phyloP scores from a whole-genome alignment of 1,140 invertebrate species.

The Latrodectus geometricus region DNA sequence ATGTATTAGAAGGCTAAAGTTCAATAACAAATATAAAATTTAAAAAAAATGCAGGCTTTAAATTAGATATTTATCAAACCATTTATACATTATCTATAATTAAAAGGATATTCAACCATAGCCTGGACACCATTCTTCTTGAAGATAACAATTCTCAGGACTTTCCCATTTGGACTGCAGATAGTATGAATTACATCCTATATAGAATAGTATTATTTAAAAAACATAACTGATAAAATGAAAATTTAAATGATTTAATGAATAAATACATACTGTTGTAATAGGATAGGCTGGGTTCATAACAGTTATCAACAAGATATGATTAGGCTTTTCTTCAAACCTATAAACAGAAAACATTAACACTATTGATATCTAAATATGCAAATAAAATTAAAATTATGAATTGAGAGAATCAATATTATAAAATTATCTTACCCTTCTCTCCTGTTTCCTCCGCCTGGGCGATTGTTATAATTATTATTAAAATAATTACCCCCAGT shows the following conservation, averaged over 20 bases:
- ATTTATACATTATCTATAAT: too few species aligned
- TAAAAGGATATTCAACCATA: conserved; percentile 98
- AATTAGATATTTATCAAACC: too few species aligned
- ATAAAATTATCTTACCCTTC: conserved; percentile 20
- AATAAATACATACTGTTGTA: conserved; percentile 88
- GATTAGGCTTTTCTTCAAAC: conserved; percentile 78
- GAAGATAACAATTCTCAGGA: conserved; percentile 98
- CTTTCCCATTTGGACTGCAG: conserved; percentile 91
- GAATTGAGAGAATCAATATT: background rate
- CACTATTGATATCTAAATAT: too few species aligned
- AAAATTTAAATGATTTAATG: conserved; percentile 47
- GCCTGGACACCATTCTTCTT: conserved; percentile 99
- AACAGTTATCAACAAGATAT: conserved; percentile 94
- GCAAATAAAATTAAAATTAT: conserved; percentile 4
- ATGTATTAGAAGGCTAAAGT: too few species aligned
- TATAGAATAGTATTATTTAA: conserved; percentile 62
- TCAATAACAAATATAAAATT: too few species aligned
- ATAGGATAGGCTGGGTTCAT: conserved; percentile 98
- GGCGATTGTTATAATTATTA: conserved; percentile 22
- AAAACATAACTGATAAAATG: background rate
- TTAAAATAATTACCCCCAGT: conserved; percentile 33
- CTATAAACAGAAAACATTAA: conserved; percentile 69
- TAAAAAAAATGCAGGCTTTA: too few species aligned
- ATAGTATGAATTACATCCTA: conserved; percentile 99
- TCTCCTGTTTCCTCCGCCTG: conserved; percentile 10